These are phyloP conservation scores for Blomia tropicalis DNA, from an alignment of 2,888 invertebrate genomes.

Conservation along the genomic window DNA sequence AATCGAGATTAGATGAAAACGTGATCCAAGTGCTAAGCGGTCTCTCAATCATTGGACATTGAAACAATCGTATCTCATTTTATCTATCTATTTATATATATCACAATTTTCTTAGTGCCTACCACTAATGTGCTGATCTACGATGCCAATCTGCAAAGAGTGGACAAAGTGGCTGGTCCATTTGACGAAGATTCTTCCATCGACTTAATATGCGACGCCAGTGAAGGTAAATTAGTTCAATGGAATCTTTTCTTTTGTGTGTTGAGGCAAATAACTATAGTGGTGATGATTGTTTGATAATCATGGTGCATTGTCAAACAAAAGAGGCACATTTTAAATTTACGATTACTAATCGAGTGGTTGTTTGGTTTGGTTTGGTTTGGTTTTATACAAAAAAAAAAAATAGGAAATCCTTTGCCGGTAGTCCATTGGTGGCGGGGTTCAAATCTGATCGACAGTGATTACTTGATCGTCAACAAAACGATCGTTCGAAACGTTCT, in stretches of 20 bases:
- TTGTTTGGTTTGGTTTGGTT: too few species aligned
- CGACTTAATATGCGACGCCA: conserved; percentile 33
- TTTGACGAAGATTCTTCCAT: conserved; percentile 33
- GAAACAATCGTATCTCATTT: neutral
- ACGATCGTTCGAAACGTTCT: conserved; percentile 18
- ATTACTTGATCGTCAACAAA: conserved; percentile 20
- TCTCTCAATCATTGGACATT: neutral
- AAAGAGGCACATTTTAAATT: too few species aligned
- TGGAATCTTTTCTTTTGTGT: too few species aligned
- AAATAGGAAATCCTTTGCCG: conserved; percentile 29
- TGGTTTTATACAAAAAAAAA: too few species aligned
- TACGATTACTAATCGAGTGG: neutral
- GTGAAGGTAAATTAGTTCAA: conserved; percentile 32
- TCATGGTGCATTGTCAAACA: too few species aligned
- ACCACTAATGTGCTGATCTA: conserved; percentile 19
- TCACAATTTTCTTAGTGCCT: conserved; percentile 18
- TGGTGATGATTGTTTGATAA: too few species aligned
- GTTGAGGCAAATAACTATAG: too few species aligned
- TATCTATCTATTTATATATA: neutral
- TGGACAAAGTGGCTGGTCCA: conserved; percentile 31
- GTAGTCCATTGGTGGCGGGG: conserved; percentile 29
- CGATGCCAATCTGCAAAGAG: conserved; percentile 13
- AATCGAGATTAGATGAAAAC: neutral
- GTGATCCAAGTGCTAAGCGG: conserved; percentile 2
- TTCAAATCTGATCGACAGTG: conserved; percentile 27